Conservation (phyloP, 2,113 vertebrate species). For the Seriola quinqueradiata region DNA sequence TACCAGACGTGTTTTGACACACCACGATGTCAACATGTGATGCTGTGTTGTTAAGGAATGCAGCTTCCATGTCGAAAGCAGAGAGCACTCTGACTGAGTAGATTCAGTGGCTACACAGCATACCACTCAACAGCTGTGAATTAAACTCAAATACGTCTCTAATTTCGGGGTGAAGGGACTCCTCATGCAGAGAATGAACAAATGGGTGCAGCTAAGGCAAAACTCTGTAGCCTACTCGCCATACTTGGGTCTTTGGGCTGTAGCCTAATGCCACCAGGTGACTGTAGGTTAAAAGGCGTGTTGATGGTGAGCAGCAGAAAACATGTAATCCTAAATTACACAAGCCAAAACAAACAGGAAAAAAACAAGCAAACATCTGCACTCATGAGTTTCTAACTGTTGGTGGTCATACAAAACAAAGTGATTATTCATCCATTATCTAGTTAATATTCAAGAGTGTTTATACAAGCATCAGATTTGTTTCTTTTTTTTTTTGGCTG, state of each 20-base stretch:
- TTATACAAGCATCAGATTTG: conserved; percentile 53
- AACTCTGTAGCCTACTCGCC: conserved; percentile 38
- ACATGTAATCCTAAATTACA: conserved; percentile 40
- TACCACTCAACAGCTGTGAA: conserved; percentile 21
- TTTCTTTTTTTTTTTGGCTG: conserved; percentile 50
- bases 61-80: conserved; percentile 30
- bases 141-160: conserved; percentile 39
- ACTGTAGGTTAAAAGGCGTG: conserved; percentile 61
- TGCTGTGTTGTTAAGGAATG: conserved; percentile 56
- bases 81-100: conserved; percentile 13
- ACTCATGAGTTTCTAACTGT: conserved; percentile 28
- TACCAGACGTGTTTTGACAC: conserved; percentile 50
- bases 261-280: conserved; percentile 72
- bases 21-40: conserved; percentile 45
- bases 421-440: conserved; percentile 50
- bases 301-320: conserved; percentile 66
- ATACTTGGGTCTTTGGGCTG: conserved; percentile 74
- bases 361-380: conserved; percentile 17
- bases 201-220: conserved; percentile 58
- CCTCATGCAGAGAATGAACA: conserved; percentile 43
- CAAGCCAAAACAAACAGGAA: conserved; percentile 28
- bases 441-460: conserved; percentile 66
- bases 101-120: conserved; percentile 19
- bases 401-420: conserved; percentile 52
- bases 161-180: conserved; percentile 44